Conservation (phyloP, 2,797 vertebrate genomes). For the Furcifer pardalis region DNA sequence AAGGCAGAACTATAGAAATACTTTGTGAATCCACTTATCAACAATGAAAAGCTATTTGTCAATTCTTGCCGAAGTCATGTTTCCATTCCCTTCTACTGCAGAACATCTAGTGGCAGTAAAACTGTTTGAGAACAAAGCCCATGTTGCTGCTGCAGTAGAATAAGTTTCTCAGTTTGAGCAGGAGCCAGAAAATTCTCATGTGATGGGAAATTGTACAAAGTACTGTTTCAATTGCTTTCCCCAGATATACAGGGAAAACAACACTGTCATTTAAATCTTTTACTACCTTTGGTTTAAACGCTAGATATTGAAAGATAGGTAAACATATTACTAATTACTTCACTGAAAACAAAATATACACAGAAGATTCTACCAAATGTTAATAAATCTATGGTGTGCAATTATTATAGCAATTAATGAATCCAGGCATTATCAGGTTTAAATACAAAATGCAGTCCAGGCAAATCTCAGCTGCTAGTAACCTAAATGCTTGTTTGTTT, state of each 20-base stretch:
- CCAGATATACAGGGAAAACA: not conserved
- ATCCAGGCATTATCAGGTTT: too few relatives aligned
- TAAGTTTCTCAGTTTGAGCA: conserved; percentile 33
- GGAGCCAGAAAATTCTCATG: conserved; percentile 26
- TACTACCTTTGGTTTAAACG: not conserved
- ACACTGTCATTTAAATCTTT: not conserved
- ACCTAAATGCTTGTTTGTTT: too few relatives aligned
- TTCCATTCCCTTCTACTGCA: conserved; percentile 4
- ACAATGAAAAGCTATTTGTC: not conserved
- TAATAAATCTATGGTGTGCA: too few relatives aligned
- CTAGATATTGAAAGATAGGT: not conserved
- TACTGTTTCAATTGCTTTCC: not conserved
- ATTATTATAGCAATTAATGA: not conserved
- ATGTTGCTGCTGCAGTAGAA: conserved; percentile 30
- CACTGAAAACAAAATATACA: not conserved
- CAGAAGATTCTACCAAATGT: not conserved
- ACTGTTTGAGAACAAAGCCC: conserved; percentile 15
- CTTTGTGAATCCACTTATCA: not conserved
- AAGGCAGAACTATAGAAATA: not conserved
- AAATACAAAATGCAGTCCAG: not conserved
- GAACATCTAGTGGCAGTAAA: conserved; percentile 4
- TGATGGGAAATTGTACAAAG: not conserved
- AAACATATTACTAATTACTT: not conserved
- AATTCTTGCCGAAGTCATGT: conserved; percentile 1
- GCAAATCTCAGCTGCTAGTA: not conserved